Base-by-base conservation (phyloP, 2,113 vertebrate species). In the Pan paniscus region DNA sequence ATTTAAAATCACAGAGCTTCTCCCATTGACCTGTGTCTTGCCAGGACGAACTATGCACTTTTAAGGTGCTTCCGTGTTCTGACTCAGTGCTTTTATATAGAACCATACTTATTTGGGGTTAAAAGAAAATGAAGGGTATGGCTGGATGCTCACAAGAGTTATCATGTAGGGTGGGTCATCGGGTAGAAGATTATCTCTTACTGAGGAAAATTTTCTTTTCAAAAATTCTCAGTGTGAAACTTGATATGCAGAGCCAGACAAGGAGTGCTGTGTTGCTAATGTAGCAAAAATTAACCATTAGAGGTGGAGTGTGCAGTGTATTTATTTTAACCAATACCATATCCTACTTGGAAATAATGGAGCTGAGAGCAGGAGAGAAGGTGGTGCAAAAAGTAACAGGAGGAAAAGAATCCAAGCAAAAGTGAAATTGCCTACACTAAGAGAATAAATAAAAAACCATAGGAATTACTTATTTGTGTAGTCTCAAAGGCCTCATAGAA, bases 381-480 rank as follows among this genome's bases (percentile, higher is more conserved):
- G 35, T 61, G 73, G 87, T 92, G 38, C 55, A 86, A 81, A 90
- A 93, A 95, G 50, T 0, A 0, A 27, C 35, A 97, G 57, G 93
- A 95, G n/a, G 78, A 83, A 83, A 87, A 61, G 88, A 95, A 55
- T 79, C 48, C 73, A 89, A 57, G 89, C 94, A 89, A 97, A 96
- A 64, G 52, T 8, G 27, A 73, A 98, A 98, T 84, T 93, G 94
- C 95, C 76, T 90, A 68, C 85, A 81, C 92, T 89, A 83, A 85
- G 92, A 94, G 98, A 97, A 98, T 98, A 98, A 98, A 97, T 73
- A 97, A 92, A 75, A 97, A 97, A 89, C 86, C 32, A 1, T 38
- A 93, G 94, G 96, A 98, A 86, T 95, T 87, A 96, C 95, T 96
- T 95, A 94, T 78, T 46, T 40, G 89, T 97, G 72, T 22, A 79